Evolutionary conservation across 2,888 invertebrate species (phyloP).

Genomic region (Entomobrya multifasciata): DNA sequence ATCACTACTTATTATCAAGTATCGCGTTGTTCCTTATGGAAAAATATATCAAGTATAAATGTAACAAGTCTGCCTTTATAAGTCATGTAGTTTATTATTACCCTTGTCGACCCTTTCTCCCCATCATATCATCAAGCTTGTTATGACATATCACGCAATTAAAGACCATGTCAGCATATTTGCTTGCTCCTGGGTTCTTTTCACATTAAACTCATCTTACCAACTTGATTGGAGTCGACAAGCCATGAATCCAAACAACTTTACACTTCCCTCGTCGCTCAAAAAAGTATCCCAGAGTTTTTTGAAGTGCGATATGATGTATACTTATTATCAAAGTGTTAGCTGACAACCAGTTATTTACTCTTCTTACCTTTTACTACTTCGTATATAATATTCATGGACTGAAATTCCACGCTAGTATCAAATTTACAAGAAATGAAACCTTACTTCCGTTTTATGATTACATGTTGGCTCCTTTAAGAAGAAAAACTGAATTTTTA

Average conservation of each 20-base stretch:
- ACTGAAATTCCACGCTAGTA: slow-evolving; percentile 74
- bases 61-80: neutral
- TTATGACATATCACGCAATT: slow-evolving; percentile 65
- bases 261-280: slow-evolving; percentile 8
- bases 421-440: slow-evolving; percentile 79
- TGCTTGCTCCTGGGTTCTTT: slow-evolving; percentile 15
- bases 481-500: no score
- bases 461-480: neutral
- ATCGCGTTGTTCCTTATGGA: no score
- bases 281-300: neutral
- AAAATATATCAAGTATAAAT: no score
- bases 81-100: slow-evolving; percentile 40
- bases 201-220: slow-evolving; percentile 14
- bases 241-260: slow-evolving; percentile 29
- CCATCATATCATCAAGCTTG: slow-evolving; percentile 10
- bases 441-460: slow-evolving; percentile 79
- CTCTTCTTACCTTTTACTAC: no score
- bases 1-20: no score
- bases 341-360: no score
- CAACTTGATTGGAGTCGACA: slow-evolving; percentile 56
- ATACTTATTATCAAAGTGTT: neutral
- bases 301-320: slow-evolving; percentile 41
- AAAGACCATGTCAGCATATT: slow-evolving; percentile 32
- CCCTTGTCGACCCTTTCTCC: slow-evolving; percentile 47
- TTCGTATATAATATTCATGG: no score